A percentile compares a stretch with the other conserved stretches of the same genome.
These are phyloP conservation scores for Pungitius pungitius DNA, from an alignment of 2,113 vertebrate species.

Conservation along the genomic window DNA sequence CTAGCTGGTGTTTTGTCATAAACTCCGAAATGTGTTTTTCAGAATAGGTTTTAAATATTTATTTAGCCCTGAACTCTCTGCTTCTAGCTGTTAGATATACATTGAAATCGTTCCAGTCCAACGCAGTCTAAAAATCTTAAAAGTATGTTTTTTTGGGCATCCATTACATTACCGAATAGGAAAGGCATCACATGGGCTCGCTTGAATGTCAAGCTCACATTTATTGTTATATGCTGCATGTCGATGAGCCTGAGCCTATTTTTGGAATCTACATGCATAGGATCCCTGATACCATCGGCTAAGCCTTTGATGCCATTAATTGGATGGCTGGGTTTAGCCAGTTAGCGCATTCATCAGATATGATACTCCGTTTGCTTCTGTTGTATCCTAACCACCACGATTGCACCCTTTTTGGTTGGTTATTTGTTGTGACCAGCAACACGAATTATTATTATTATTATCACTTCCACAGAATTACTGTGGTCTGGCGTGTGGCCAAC, in stretches of 20 bases:
- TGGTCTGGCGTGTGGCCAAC: background rate
- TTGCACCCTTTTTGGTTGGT: background rate
- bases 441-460: background rate
- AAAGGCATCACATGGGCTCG: background rate
- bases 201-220: background rate
- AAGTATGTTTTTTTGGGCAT: background rate
- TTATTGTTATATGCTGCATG: constrained; percentile 15
- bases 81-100: background rate
- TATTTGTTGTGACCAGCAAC: background rate
- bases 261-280: constrained; percentile 35
- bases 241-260: constrained; percentile 24
- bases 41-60: constrained; percentile 22
- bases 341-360: constrained; percentile 12
- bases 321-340: constrained; percentile 18
- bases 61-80: constrained; percentile 7
- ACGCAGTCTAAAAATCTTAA: background rate
- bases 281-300: constrained; percentile 40
- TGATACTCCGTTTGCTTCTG: constrained; percentile 3
- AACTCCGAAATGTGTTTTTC: constrained; percentile 21
- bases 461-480: background rate
- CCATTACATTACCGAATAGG: too few species aligned
- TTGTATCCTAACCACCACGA: background rate
- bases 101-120: background rate
- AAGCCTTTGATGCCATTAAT: constrained; percentile 54
- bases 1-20: constrained; percentile 23